Evolutionary conservation across 2,797 vertebrate genomes (phyloP).

Genomic region (Euphonia xanthogaster): DNA sequence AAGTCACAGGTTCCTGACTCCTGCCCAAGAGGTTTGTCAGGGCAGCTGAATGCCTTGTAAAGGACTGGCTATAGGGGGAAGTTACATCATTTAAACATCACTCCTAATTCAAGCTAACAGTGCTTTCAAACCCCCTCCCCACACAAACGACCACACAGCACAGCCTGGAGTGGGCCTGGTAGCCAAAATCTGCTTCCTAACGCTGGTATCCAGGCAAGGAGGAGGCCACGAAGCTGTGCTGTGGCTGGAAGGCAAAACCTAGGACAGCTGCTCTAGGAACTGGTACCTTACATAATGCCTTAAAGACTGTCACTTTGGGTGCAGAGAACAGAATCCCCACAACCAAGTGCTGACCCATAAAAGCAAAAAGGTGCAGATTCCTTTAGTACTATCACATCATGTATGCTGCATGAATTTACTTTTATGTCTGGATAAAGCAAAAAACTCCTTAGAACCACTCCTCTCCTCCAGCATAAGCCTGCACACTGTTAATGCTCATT

Average conservation of each 20-base stretch:
- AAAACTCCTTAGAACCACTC: not conserved
- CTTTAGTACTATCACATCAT: not conserved
- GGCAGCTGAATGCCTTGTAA: not conserved
- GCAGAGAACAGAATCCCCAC: not conserved
- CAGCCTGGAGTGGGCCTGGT: not conserved
- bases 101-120: not conserved
- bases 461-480: not conserved
- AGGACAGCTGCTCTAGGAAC: not conserved
- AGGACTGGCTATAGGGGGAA: not conserved
- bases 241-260: not conserved
- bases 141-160: not conserved
- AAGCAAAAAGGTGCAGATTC: not conserved
- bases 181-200: not conserved
- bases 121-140: not conserved
- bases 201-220: not conserved
- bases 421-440: not conserved
- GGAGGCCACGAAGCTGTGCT: not conserved
- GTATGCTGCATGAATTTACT: not conserved
- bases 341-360: not conserved
- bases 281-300: not conserved
- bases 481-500: not conserved
- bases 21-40: not conserved
- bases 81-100: not conserved
- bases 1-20: not conserved
- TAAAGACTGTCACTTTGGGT: rapidly evolving